Evolutionary conservation across 1,140 invertebrate genomes (phyloP).

Genomic region (Octopus bimaculoides): DNA sequence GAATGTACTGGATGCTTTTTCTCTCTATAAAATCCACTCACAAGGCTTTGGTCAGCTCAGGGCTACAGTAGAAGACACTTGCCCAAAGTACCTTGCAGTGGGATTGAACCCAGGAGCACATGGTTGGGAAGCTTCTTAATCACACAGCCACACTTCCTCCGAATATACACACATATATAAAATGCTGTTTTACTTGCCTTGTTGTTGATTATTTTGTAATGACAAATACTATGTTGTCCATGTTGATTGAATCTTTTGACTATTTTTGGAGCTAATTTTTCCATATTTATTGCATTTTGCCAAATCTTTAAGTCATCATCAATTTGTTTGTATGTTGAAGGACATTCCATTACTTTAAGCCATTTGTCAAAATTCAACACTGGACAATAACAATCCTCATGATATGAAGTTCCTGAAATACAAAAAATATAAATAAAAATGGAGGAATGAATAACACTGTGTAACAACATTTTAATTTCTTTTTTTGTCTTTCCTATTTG

Average conservation of each 20-base stretch:
- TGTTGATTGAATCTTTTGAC: conserved; percentile 69
- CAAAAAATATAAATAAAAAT: not conserved
- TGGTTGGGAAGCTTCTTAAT: too few species aligned
- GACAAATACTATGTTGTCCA: conserved; percentile 80
- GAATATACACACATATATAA: not conserved
- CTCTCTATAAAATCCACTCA: too few species aligned
- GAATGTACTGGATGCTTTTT: too few species aligned
- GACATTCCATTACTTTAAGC: conserved; percentile 71
- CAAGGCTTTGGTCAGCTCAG: too few species aligned
- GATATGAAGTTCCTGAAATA: conserved; percentile 68
- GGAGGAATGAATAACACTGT: too few species aligned
- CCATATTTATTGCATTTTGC: conserved; percentile 69
- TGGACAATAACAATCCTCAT: conserved; percentile 86
- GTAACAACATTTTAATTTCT: too few species aligned
- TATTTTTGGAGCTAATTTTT: conserved; percentile 66
- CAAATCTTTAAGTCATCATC: conserved; percentile 72
- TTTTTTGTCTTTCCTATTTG: too few species aligned
- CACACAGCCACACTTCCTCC: too few species aligned
- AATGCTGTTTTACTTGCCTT: conserved; percentile 59
- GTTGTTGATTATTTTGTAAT: conserved; percentile 85
- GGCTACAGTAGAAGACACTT: too few species aligned
- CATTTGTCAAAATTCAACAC: conserved; percentile 65
- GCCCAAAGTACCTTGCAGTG: too few species aligned
- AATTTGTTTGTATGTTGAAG: conserved; percentile 70
- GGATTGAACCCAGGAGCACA: too few species aligned